phyloP scores from a whole-genome alignment of 2,113 vertebrate genomes.

The Clarias gariepinus region DNA sequence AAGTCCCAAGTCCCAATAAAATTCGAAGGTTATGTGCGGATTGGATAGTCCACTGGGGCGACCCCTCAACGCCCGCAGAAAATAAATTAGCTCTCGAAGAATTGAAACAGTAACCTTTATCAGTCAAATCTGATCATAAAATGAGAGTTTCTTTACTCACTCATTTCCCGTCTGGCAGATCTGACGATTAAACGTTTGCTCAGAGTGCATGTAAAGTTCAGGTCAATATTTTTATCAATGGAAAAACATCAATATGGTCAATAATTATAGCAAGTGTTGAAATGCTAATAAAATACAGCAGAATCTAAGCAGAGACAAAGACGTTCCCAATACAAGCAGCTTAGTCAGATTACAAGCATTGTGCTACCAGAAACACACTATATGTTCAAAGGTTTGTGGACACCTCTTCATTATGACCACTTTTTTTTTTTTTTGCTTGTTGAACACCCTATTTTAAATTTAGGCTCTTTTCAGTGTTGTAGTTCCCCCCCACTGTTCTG shows the following conservation, averaged over 20 bases:
- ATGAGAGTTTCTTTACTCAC: not conserved
- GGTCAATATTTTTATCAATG: not conserved
- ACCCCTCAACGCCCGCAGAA: too few relatives aligned
- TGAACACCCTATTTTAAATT: not conserved
- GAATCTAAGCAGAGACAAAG: not conserved
- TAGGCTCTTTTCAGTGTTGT: not conserved
- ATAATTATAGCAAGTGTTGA: not conserved
- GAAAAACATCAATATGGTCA: not conserved
- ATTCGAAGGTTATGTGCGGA: too few relatives aligned
- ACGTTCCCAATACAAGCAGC: not conserved
- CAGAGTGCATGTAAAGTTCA: not conserved
- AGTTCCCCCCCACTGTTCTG: not conserved
- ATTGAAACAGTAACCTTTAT: too few relatives aligned
- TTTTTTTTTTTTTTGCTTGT: not conserved
- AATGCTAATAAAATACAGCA: not conserved
- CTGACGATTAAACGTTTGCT: not conserved
- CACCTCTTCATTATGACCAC: not conserved
- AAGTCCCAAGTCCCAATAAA: too few relatives aligned
- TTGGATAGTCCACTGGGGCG: too few relatives aligned
- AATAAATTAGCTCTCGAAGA: too few relatives aligned
- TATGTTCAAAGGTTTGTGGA: not conserved
- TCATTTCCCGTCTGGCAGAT: not conserved
- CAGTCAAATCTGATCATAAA: not conserved
- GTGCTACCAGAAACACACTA: not conserved
- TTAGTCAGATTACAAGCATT: not conserved